Evolutionary conservation across 2,888 invertebrate species (phyloP).

Genomic region (Hesperia comma): DNA sequence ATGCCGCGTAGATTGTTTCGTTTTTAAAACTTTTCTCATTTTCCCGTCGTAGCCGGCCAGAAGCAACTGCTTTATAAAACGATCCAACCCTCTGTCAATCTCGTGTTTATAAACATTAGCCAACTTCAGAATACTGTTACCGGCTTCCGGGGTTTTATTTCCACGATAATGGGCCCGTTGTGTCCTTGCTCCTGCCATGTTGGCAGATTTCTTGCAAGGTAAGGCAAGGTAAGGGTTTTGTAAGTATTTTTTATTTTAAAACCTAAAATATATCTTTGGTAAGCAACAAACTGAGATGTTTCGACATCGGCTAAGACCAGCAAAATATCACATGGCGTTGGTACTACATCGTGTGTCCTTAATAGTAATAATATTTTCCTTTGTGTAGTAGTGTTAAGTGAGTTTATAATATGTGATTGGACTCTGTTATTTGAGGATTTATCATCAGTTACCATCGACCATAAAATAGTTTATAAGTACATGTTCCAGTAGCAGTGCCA

Average conservation of each 20-base stretch:
- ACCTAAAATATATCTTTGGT: too few relatives aligned
- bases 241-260: too few relatives aligned
- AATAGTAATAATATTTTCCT: too few relatives aligned
- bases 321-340: background rate
- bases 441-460: too few relatives aligned
- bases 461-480: too few relatives aligned
- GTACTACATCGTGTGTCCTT: background rate
- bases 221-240: background rate
- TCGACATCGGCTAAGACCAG: too few relatives aligned
- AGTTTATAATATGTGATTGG: too few relatives aligned
- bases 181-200: background rate
- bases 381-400: too few relatives aligned
- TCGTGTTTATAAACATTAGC: slow-evolving; percentile 22
- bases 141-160: slow-evolving; percentile 1
- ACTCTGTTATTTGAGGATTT: too few relatives aligned
- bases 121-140: slow-evolving; percentile 9
- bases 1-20: slow-evolving; percentile 27
- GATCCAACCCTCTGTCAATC: slow-evolving; percentile 26
- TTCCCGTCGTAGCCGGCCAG: slow-evolving; percentile 6
- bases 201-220: background rate
- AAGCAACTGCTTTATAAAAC: slow-evolving; percentile 23
- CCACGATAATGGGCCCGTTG: slow-evolving; percentile 12
- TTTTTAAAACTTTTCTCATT: slow-evolving; percentile 35
- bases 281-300: too few relatives aligned
- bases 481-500: too few relatives aligned